These are phyloP conservation scores for Glaucidium brasilianum DNA, from an alignment of 2,113 vertebrate species.

Conservation along the genomic window DNA sequence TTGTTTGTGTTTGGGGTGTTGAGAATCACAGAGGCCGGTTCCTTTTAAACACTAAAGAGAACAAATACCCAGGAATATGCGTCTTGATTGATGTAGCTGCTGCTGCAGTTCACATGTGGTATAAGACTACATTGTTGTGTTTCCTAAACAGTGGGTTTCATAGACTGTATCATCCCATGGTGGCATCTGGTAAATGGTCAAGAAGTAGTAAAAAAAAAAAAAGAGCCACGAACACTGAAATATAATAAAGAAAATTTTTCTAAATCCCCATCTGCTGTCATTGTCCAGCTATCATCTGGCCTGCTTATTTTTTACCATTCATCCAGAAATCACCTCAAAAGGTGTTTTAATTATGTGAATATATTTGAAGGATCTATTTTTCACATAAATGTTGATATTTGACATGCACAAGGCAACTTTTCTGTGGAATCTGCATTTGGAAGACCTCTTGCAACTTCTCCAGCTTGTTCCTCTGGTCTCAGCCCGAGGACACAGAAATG, in stretches of 20 bases:
- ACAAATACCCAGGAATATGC: background rate
- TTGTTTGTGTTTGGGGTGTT: constrained; percentile 18
- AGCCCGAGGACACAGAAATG: background rate
- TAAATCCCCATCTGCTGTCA: background rate
- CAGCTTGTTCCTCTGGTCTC: background rate
- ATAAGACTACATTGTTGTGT: background rate
- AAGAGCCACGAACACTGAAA: background rate
- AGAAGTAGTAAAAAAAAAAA: background rate
- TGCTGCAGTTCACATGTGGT: background rate
- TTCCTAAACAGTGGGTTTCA: constrained; percentile 5
- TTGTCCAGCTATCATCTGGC: background rate
- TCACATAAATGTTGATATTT: background rate
- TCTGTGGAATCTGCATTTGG: background rate
- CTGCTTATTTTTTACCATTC: background rate
- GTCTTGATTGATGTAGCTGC: background rate
- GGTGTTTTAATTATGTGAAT: background rate
- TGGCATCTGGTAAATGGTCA: background rate
- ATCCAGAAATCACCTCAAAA: background rate
- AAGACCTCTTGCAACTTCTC: background rate
- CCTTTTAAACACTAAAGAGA: background rate
- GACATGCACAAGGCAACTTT: background rate
- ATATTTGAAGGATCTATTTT: background rate
- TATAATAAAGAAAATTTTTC: background rate
- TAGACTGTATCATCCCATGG: background rate
- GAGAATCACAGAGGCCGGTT: background rate